phyloP scores from a whole-genome alignment of 2,888 invertebrate species.

The Crioceris asparagi region DNA sequence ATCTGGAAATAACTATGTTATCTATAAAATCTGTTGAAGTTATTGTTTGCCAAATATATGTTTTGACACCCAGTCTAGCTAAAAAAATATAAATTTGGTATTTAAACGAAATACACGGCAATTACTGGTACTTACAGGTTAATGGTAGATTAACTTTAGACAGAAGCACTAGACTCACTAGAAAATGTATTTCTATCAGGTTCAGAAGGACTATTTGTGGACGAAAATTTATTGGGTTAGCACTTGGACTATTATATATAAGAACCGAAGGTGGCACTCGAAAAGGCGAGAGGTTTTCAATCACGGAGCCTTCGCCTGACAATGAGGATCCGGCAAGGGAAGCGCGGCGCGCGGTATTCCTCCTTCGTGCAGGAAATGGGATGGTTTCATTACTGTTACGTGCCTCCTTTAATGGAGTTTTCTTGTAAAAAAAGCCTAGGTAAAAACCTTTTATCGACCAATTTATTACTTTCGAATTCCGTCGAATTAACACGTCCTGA shows the following conservation, averaged over 20 bases:
- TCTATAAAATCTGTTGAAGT: too few relatives aligned
- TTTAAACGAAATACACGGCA: too few relatives aligned
- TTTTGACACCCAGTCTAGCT: too few relatives aligned
- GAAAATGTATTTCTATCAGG: too few relatives aligned
- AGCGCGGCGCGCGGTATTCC: conserved; percentile 17
- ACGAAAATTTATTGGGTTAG: conserved; percentile 33
- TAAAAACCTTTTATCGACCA: conserved; percentile 36
- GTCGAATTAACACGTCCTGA: conserved; percentile 25
- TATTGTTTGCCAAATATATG: too few relatives aligned
- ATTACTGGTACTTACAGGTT: too few relatives aligned
- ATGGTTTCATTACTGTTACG: conserved; percentile 39
- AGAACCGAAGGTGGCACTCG: background rate
- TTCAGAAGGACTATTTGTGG: too few relatives aligned
- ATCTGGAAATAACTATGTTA: too few relatives aligned
- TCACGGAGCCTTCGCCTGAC: conserved; percentile 37
- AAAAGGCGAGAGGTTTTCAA: too few relatives aligned
- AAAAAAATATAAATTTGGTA: too few relatives aligned
- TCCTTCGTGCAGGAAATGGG: conserved; percentile 35
- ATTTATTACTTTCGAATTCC: conserved; percentile 31
- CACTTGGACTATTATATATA: conserved; percentile 8
- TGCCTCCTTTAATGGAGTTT: conserved; percentile 40
- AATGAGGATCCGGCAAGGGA: conserved; percentile 32
- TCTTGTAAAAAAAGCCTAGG: conserved; percentile 39
- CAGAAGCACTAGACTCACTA: too few relatives aligned
- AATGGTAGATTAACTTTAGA: too few relatives aligned